Base-by-base conservation (phyloP, 2,888 invertebrate species). In the Cheilosia scutellata region DNA sequence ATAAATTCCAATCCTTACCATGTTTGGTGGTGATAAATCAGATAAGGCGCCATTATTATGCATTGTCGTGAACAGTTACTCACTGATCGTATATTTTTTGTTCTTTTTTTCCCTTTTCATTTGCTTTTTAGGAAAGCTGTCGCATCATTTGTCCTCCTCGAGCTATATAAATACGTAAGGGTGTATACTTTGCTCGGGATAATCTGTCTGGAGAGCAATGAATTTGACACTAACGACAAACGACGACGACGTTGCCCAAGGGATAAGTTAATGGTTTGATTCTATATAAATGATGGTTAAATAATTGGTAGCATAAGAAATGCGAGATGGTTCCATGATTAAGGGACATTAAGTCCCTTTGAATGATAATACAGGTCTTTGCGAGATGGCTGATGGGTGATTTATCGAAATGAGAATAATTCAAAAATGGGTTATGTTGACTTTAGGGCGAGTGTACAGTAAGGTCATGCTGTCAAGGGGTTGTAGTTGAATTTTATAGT, bases 21-120 rank as follows among this genome's bases (percentile, higher is more conserved):
- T 65, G 37, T 80, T 75, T 44, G 70, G 74, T 49, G 75, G 65
- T 65, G 65, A 80, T 84, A 84, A 84, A 84, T 84, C 84, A 84
- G 75, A 84, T 79, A 84, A 75, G 63, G 75, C 80, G 44, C 70
- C 70, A 75, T 80, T 75, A 65, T 75, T 84, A 84, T 80, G 84
- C 75, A 80, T 76, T 80, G 84, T 76, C 84, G 71, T 71, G 75
- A 84, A 62, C 84, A 84, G 75, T 75, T 66, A 84, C 58, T 70
- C 70, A 75, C 66, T 53, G 84, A 84, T 79, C 70, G 63, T 42
- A 42, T 37, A 13, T 11, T 27, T 11, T 5, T 70, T 70, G 75
- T 53, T 47, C 42, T 37, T 55, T 57, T 49, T 20, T 20, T 20
- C 20, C 20, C 49, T 65, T 20, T 66, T 20, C 9, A 11, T 51